A percentile compares a stretch with the other conserved stretches of the same genome.
Evolutionary conservation across 2,888 invertebrate genomes (phyloP).

Genomic region (Danaus chrysippus): DNA sequence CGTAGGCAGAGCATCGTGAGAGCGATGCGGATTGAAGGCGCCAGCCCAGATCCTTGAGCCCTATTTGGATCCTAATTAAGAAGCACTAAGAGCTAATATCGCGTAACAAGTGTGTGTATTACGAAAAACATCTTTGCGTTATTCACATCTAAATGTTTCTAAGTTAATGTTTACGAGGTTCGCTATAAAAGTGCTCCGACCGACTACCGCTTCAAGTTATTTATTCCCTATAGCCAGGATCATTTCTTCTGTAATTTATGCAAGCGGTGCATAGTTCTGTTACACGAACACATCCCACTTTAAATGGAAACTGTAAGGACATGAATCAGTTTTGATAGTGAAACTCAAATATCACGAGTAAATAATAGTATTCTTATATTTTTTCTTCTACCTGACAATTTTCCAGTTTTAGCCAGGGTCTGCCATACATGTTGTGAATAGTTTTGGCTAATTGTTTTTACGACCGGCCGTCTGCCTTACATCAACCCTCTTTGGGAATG

Average conservation of each 20-base stretch:
- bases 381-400: too few relatives aligned
- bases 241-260: background rate
- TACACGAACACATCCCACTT: too few relatives aligned
- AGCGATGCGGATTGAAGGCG: slow-evolving; percentile 46
- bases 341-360: too few relatives aligned
- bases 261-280: background rate
- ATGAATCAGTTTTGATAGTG: too few relatives aligned
- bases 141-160: slow-evolving; percentile 18
- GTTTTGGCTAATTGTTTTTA: too few relatives aligned
- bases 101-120: slow-evolving; percentile 25
- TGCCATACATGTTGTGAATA: too few relatives aligned
- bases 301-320: too few relatives aligned
- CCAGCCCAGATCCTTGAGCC: slow-evolving; percentile 34
- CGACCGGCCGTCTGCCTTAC: too few relatives aligned
- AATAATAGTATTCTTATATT: too few relatives aligned
- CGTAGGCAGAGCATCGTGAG: slow-evolving; percentile 58
- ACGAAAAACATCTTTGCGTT: slow-evolving; percentile 16
- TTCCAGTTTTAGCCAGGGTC: too few relatives aligned
- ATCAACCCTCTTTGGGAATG: too few relatives aligned
- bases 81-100: slow-evolving; percentile 1
- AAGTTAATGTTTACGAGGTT: slow-evolving; percentile 9
- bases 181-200: background rate
- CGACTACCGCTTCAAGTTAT: background rate
- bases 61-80: slow-evolving; percentile 8
- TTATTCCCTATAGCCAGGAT: background rate